Conservation (phyloP, 2,113 vertebrate species). For the Eclectus roratus region DNA sequence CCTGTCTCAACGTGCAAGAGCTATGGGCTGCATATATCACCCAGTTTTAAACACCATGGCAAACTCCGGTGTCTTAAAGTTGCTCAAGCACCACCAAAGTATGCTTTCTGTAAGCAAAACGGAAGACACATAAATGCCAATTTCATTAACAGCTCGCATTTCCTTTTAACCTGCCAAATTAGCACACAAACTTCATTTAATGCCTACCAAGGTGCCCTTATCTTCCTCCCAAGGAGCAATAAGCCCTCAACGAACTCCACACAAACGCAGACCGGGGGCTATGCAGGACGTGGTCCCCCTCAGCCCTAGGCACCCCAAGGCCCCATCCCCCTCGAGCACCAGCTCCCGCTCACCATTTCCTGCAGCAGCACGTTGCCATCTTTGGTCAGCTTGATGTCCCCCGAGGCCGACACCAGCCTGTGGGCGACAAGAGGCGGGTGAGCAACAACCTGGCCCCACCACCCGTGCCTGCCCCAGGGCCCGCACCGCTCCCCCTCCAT, state of each 20-base stretch:
- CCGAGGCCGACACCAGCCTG: conserved; percentile 94
- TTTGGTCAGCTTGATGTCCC: conserved; percentile 98
- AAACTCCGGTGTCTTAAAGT: background rate
- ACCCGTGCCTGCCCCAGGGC: background rate
- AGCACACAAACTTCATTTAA: background rate
- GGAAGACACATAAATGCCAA: rapidly evolving
- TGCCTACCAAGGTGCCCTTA: rapidly evolving
- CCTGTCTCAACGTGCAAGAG: background rate
- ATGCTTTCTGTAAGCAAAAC: rapidly evolving
- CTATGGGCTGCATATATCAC: background rate
- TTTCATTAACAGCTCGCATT: rapidly evolving
- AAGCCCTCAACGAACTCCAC: rapidly evolving
- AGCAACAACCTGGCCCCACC: background rate
- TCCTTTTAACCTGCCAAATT: background rate
- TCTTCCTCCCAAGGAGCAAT: rapidly evolving
- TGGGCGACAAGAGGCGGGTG: background rate
- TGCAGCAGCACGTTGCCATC: conserved; percentile 96
- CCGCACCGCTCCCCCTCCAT: background rate
- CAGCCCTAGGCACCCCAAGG: background rate
- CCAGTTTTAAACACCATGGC: background rate
- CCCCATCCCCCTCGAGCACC: background rate
- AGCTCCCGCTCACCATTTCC: conserved; percentile 87
- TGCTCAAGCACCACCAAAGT: background rate
- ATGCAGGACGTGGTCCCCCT: rapidly evolving
- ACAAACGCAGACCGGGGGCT: background rate